phyloP scores from a whole-genome alignment of 53 echinoderm and acorn worm genomes.

The Arbacia lixula region DNA sequence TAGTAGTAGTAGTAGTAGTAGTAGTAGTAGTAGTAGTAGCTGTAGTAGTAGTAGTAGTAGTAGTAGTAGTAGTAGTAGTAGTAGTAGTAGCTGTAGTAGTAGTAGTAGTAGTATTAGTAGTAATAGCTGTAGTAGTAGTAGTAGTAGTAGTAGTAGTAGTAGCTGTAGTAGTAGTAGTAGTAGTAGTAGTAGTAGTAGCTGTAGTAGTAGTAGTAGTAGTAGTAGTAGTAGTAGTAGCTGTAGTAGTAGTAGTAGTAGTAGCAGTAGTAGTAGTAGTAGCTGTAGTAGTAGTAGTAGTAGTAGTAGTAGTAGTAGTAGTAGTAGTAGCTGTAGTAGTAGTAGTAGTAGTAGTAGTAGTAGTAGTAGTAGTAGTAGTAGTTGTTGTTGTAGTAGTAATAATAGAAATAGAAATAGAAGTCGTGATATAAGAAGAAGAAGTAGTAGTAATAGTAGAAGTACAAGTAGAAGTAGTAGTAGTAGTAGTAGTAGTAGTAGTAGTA shows the following conservation, averaged over 20 bases:
- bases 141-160: neutral
- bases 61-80: neutral
- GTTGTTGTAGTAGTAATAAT: neutral
- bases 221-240: neutral
- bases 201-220: neutral
- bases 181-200: neutral
- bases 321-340: neutral
- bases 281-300: neutral
- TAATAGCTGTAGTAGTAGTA: no score
- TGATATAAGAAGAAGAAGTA: neutral
- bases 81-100: neutral
- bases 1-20: neutral
- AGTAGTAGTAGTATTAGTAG: no score
- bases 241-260: neutral
- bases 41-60: neutral
- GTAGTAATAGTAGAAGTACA: neutral
- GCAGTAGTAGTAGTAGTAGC: neutral
- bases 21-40: neutral
- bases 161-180: neutral
- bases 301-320: neutral
- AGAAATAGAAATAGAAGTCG: neutral
- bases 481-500: neutral
- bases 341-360: neutral
- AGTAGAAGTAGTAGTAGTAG: neutral
- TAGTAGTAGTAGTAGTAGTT: neutral